Evolutionary conservation across 2,113 vertebrate species (phyloP).

Genomic region (Neotragus moschatus): DNA sequence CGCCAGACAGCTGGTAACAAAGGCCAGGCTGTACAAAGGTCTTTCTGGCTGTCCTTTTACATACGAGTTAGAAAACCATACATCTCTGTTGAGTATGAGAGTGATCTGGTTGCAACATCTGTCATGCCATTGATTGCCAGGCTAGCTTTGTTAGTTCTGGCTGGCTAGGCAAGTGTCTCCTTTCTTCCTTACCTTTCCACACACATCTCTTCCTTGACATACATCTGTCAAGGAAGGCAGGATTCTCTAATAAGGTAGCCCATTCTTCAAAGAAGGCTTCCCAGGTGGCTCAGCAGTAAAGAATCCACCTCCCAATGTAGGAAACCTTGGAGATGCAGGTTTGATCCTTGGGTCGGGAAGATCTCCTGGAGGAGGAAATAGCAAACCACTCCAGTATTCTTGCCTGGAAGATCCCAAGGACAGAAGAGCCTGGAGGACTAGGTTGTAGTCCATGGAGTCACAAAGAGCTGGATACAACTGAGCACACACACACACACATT

Average conservation of each 20-base stretch:
- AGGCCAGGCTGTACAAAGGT: slow-evolving; percentile 1
- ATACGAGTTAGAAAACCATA: not conserved
- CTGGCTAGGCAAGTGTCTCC: not conserved
- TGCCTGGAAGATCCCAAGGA: not conserved
- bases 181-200: not conserved
- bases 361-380: not conserved
- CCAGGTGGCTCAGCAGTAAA: not conserved
- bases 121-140: not conserved
- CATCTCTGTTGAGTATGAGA: not conserved
- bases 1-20: slow-evolving; percentile 34
- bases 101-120: not conserved
- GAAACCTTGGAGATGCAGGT: not conserved
- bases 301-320: not conserved
- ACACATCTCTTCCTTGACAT: not conserved
- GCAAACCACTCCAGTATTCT: not conserved
- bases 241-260: not conserved
- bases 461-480: not conserved
- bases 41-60: not conserved
- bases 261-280: not conserved
- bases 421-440: not conserved
- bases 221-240: not conserved
- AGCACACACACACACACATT: not conserved
- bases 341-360: not conserved
- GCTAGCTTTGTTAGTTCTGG: slow-evolving; percentile 16
- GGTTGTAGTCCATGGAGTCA: not conserved